phyloP scores from a whole-genome alignment of 1,140 invertebrate genomes.

The Pogonomyrmex californicus region DNA sequence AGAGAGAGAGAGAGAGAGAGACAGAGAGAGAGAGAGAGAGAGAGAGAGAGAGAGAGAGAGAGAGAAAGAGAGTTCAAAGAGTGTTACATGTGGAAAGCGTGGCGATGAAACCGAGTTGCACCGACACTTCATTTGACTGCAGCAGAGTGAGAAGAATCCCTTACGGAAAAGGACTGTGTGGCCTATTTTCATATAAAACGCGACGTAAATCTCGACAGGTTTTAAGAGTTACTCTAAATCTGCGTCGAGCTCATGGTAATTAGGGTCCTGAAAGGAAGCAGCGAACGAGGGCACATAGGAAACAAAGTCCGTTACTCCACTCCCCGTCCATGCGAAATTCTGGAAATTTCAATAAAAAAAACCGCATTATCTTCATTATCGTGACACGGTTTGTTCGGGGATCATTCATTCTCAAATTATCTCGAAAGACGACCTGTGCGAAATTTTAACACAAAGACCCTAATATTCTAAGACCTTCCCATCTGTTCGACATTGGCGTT shows the following conservation, averaged over 20 bases:
- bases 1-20: no score
- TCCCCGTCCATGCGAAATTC: slow-evolving; percentile 17
- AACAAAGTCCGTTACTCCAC: slow-evolving; percentile 59
- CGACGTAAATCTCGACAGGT: slow-evolving; percentile 62
- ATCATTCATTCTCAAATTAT: slow-evolving; percentile 25
- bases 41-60: no score
- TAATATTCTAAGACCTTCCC: not conserved
- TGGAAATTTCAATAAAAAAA: slow-evolving; percentile 38
- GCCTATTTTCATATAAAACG: slow-evolving; percentile 65
- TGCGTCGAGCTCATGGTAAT: slow-evolving; percentile 61
- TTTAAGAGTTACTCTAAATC: slow-evolving; percentile 65
- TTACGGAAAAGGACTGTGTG: slow-evolving; percentile 54
- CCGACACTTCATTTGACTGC: slow-evolving; percentile 45
- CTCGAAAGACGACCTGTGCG: not conserved
- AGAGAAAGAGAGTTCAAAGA: not conserved
- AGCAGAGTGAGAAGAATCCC: slow-evolving; percentile 29
- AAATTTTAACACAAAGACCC: slow-evolving; percentile 1
- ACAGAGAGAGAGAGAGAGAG: no score
- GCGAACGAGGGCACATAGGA: slow-evolving; percentile 50
- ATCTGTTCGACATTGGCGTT: not conserved
- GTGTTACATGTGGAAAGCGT: slow-evolving; percentile 39
- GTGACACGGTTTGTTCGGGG: not conserved
- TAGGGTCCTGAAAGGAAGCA: slow-evolving; percentile 51
- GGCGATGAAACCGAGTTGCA: slow-evolving; percentile 28
- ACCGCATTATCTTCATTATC: not conserved